A percentile compares a stretch with the other conserved stretches of the same genome.
phyloP scores from a whole-genome alignment of 2,888 invertebrate genomes.

The Zhengitettix transpicula region DNA sequence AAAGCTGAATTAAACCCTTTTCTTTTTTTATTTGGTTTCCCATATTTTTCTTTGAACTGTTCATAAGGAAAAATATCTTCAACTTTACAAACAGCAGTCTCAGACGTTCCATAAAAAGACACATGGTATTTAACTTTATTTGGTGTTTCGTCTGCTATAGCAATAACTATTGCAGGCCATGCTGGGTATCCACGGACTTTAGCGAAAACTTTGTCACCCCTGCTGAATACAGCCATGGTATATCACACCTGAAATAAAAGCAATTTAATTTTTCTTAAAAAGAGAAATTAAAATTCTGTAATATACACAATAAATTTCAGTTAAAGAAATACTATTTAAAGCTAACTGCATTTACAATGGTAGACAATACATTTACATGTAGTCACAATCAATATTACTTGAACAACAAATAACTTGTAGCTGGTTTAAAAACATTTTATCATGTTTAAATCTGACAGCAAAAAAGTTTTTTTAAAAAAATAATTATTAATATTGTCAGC shows the following conservation, averaged over 20 bases:
- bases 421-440: too few relatives aligned
- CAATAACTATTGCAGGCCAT: constrained; percentile 67
- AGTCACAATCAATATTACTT: too few relatives aligned
- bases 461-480: too few relatives aligned
- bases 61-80: constrained; percentile 76
- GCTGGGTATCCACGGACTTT: constrained; percentile 96
- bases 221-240: constrained; percentile 38
- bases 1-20: constrained; percentile 78
- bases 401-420: too few relatives aligned
- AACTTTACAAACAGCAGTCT: constrained; percentile 64
- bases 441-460: too few relatives aligned
- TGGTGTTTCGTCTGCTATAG: constrained; percentile 34
- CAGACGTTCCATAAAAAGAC: constrained; percentile 86
- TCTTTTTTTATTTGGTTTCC: constrained; percentile 55
- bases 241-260: not conserved
- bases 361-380: too few relatives aligned
- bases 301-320: too few relatives aligned
- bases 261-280: too few relatives aligned
- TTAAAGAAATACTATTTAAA: too few relatives aligned
- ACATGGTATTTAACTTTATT: constrained; percentile 60
- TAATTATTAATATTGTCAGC: too few relatives aligned
- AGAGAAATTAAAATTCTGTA: too few relatives aligned
- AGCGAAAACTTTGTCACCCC: constrained; percentile 86
- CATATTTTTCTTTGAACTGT: constrained; percentile 62
- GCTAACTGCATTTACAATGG: too few relatives aligned